Evolutionary conservation across 92 coral and sea anemone genomes (phyloP).

Genomic region (Epizoanthus fatuus): DNA sequence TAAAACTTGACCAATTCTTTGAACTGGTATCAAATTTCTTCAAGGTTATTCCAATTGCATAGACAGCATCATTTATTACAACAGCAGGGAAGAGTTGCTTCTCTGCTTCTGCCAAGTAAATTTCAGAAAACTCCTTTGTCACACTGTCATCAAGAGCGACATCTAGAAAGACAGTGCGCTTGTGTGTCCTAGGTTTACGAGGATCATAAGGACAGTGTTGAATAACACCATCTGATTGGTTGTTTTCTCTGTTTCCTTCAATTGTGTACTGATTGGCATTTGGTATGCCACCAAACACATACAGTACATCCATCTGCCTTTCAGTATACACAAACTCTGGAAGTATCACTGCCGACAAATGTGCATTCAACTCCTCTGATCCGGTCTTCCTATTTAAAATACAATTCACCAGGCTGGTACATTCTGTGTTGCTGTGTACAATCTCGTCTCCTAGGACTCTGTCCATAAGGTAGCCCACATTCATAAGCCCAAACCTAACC

Average conservation of each 20-base stretch:
- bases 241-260: constrained; percentile 21
- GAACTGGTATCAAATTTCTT: constrained; percentile 49
- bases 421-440: constrained; percentile 24
- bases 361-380: neutral
- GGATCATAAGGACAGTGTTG: constrained; percentile 27
- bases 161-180: constrained; percentile 22
- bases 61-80: constrained; percentile 21
- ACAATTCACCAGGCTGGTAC: constrained; percentile 25
- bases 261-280: constrained; percentile 26
- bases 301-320: constrained; percentile 61
- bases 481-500: constrained; percentile 67
- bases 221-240: neutral
- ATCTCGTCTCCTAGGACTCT: constrained; percentile 48
- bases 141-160: constrained; percentile 27
- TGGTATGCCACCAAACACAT: constrained; percentile 63
- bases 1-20: constrained; percentile 40
- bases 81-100: constrained; percentile 25
- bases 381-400: constrained; percentile 10
- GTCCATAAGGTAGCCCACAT: constrained; percentile 26
- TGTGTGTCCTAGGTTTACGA: constrained; percentile 30
- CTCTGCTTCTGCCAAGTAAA: constrained; percentile 47
- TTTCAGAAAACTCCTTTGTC: constrained; percentile 36
- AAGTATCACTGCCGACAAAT: neutral
- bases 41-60: constrained; percentile 42
- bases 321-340: constrained; percentile 24